Evolutionary conservation across 2,888 invertebrate species (phyloP).

Genomic region (Nemurella pictetii): DNA sequence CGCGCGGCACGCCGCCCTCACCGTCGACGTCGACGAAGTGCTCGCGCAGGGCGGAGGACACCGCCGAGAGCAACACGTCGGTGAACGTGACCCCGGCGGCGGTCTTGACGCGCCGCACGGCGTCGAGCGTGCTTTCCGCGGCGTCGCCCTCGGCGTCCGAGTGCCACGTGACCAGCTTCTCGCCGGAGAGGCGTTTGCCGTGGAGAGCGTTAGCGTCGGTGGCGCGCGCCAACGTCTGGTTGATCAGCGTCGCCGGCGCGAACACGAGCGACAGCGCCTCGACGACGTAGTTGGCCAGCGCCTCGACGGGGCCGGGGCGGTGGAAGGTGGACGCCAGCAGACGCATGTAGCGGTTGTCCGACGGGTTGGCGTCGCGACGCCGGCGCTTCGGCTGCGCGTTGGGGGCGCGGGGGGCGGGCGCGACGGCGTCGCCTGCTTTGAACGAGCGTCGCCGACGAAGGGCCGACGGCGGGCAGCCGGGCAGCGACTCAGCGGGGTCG

Average conservation of each 20-base stretch:
- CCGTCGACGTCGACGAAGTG: slow-evolving; percentile 49
- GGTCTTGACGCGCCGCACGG: slow-evolving; percentile 52
- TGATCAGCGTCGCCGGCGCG: slow-evolving; percentile 44
- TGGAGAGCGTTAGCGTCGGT: slow-evolving; percentile 51
- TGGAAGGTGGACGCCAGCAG: background rate
- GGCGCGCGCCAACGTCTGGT: slow-evolving; percentile 44
- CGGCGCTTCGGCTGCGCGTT: background rate
- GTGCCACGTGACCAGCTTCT: slow-evolving; percentile 54
- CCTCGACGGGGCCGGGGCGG: background rate
- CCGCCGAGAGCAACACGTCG: slow-evolving; percentile 55
- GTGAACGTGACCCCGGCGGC: slow-evolving; percentile 52
- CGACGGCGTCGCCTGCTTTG: background rate
- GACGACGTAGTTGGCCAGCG: background rate
- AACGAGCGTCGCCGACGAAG: background rate
- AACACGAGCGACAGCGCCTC: slow-evolving; percentile 26
- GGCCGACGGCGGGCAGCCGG: background rate
- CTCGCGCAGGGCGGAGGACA: slow-evolving; percentile 56
- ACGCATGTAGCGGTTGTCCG: background rate
- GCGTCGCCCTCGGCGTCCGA: slow-evolving; percentile 48
- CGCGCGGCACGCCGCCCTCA: slow-evolving; percentile 42
- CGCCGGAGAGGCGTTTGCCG: slow-evolving; percentile 53
- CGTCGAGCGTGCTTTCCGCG: slow-evolving; percentile 51
- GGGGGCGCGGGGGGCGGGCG: background rate
- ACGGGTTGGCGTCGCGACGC: background rate
- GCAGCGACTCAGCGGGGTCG: background rate